These are phyloP conservation scores for Bufotes viridis DNA, from an alignment of 2,797 vertebrate species.

Conservation along the genomic window DNA sequence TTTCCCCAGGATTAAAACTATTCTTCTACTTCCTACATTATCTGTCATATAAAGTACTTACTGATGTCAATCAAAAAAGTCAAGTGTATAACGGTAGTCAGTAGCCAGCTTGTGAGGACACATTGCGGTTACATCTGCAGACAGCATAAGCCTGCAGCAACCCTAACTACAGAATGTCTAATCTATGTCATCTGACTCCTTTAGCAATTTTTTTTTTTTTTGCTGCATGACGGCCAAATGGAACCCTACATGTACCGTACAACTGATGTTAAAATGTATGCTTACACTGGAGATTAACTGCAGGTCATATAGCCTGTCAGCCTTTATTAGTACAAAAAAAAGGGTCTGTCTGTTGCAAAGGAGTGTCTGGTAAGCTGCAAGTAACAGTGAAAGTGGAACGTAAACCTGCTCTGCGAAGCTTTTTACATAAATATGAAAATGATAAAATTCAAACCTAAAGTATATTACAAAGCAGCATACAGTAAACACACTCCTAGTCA, in stretches of 20 bases:
- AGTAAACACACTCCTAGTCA: too few relatives aligned
- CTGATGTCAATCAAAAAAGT: too few relatives aligned
- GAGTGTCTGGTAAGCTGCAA: not conserved
- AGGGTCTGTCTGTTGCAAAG: not conserved
- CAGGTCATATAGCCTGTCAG: not conserved
- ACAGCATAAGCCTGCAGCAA: not conserved
- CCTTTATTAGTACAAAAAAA: not conserved
- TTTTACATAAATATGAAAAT: not conserved
- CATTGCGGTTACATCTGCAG: not conserved
- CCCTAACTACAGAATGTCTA: not conserved
- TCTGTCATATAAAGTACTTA: too few relatives aligned
- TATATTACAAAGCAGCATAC: too few relatives aligned
- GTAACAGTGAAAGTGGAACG: not conserved
- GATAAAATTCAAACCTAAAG: not conserved
- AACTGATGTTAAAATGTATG: not conserved
- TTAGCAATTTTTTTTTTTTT: not conserved
- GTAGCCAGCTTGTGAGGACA: too few relatives aligned
- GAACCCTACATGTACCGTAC: not conserved
- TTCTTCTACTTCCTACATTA: too few relatives aligned
- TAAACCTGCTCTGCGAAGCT: not conserved
- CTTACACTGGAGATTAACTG: too few relatives aligned
- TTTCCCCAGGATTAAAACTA: too few relatives aligned
- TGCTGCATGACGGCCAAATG: not conserved
- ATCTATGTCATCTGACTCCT: not conserved
- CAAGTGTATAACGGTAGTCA: too few relatives aligned